Percentiles rank a stretch among this genome's conserved stretches.
These are phyloP conservation scores for Cyanocitta stelleri DNA, from an alignment of 2,113 vertebrate genomes.

Conservation along the genomic window DNA sequence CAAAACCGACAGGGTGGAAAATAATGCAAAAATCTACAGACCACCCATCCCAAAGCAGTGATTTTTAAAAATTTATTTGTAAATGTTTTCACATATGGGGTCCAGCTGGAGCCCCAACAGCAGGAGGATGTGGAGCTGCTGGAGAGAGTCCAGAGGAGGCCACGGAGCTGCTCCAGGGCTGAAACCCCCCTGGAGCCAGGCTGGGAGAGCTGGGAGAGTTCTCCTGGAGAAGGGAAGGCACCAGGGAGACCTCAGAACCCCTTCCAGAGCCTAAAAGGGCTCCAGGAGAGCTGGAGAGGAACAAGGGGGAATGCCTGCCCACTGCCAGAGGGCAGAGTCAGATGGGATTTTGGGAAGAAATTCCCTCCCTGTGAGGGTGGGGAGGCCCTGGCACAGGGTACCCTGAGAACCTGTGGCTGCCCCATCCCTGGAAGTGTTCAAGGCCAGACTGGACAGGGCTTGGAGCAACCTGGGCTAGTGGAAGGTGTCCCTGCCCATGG, in stretches of 20 bases:
- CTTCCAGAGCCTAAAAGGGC: neutral
- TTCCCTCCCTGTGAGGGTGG: neutral
- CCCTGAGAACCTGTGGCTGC: neutral
- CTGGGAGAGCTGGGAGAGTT: neutral
- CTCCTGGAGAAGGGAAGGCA: neutral
- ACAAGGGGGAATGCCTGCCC: neutral
- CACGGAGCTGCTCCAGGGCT: neutral
- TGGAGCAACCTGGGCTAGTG: neutral
- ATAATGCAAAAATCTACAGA: fast-evolving
- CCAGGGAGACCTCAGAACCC: neutral
- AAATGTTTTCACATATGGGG: neutral
- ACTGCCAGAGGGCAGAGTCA: neutral
- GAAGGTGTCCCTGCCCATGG: neutral
- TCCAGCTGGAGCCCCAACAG: neutral
- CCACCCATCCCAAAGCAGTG: neutral
- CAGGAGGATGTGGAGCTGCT: neutral
- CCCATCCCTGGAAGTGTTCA: neutral
- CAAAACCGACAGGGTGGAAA: neutral
- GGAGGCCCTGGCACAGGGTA: neutral
- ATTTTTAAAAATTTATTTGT: neutral
- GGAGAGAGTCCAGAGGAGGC: neutral
- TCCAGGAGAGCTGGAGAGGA: neutral
- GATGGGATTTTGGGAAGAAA: neutral
- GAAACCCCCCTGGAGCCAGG: neutral
- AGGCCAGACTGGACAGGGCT: neutral